Conservation (phyloP, 2,888 invertebrate genomes). For the Boloria selene region DNA sequence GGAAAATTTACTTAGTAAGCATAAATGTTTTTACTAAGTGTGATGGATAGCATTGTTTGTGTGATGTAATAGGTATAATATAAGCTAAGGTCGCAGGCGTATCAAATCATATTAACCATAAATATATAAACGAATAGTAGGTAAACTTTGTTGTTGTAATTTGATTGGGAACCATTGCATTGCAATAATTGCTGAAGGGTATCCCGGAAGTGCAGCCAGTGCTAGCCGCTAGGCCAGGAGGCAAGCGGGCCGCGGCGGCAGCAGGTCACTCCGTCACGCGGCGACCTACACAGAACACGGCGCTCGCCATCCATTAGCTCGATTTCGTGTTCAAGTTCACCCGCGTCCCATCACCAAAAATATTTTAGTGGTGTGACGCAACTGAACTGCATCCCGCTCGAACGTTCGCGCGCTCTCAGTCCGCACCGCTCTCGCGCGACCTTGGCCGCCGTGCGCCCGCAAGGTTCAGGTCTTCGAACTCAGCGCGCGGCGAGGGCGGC, state of each 20-base stretch:
- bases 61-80: too few species aligned
- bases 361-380: slow-evolving; percentile 82
- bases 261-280: slow-evolving; percentile 75
- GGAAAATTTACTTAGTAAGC: too few species aligned
- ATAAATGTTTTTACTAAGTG: too few species aligned
- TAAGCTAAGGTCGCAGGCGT: too few species aligned
- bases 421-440: slow-evolving; percentile 82
- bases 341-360: slow-evolving; percentile 81
- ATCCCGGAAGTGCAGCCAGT: slow-evolving; percentile 56
- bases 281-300: slow-evolving; percentile 66
- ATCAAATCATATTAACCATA: too few species aligned
- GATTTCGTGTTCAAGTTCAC: slow-evolving; percentile 80
- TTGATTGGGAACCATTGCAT: slow-evolving; percentile 9
- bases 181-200: slow-evolving; percentile 32
- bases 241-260: slow-evolving; percentile 57
- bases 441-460: slow-evolving; percentile 93
- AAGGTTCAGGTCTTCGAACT: slow-evolving; percentile 93
- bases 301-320: slow-evolving; percentile 72
- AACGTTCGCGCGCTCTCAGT: slow-evolving; percentile 63
- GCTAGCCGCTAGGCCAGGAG: slow-evolving; percentile 60
- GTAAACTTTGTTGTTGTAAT: neutral
- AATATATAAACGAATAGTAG: neutral
- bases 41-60: too few species aligned
- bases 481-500: slow-evolving; percentile 65
- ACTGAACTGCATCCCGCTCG: slow-evolving; percentile 73